These are phyloP conservation scores for Caenorhabditis sinica DNA, from an alignment of 2,888 invertebrate genomes.

Conservation along the genomic window DNA sequence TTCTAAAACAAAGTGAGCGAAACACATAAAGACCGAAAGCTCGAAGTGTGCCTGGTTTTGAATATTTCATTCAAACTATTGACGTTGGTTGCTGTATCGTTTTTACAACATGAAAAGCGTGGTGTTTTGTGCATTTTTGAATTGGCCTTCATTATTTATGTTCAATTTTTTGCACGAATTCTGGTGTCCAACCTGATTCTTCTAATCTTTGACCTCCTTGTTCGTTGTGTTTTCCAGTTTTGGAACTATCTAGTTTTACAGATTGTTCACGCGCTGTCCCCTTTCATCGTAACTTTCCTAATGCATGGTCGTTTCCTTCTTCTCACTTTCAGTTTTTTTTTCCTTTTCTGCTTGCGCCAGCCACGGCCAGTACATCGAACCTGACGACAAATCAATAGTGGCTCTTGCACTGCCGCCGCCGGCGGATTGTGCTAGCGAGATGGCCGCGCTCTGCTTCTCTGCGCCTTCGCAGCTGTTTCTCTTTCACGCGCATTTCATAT, in stretches of 20 bases:
- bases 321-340: slow-evolving; percentile 2
- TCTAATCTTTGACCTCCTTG: too few species aligned
- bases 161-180: not conserved
- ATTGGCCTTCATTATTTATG: too few species aligned
- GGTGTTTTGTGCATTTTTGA: not conserved
- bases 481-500: slow-evolving; percentile 30
- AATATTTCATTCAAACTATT: slow-evolving; percentile 39
- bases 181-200: not conserved
- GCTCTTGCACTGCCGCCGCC: slow-evolving; percentile 52
- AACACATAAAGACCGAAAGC: slow-evolving; percentile 23
- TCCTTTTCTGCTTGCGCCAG: slow-evolving; percentile 20
- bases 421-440: slow-evolving; percentile 56
- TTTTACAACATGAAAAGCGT: not conserved
- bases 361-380: slow-evolving; percentile 55
- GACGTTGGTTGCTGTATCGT: slow-evolving; percentile 22
- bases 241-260: slow-evolving; percentile 1
- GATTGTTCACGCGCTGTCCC: not conserved
- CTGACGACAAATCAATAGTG: slow-evolving; percentile 58
- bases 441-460: slow-evolving; percentile 55
- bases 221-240: not conserved
- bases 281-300: not conserved
- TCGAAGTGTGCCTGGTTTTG: slow-evolving; percentile 18
- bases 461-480: slow-evolving; percentile 24
- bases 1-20: not conserved
- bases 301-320: not conserved